Conservation (phyloP, 2,888 invertebrate genomes). For the Archaeoteleia sp. region DNA sequence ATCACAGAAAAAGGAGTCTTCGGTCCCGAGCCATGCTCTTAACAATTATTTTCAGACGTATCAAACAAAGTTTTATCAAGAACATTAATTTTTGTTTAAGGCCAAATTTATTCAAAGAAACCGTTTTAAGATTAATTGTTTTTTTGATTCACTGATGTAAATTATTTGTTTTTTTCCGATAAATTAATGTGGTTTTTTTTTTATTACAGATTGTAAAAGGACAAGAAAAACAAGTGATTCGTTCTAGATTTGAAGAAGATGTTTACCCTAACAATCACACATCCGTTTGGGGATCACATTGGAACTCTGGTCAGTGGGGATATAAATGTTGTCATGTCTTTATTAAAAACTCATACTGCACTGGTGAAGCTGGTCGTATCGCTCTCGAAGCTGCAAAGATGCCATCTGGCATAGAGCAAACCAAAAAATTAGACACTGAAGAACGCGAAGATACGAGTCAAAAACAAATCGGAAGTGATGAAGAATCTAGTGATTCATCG, state of each 20-base stretch:
- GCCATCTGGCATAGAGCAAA: background rate
- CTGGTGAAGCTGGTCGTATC: conserved; percentile 82
- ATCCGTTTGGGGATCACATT: conserved; percentile 96
- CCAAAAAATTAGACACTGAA: background rate
- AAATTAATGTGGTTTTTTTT: too few species aligned
- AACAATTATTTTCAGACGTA: too few species aligned
- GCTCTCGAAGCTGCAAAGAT: conserved; percentile 32
- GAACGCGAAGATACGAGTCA: conserved; percentile 2
- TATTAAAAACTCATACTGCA: conserved; percentile 92
- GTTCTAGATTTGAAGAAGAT: conserved; percentile 96
- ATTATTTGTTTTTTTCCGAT: too few species aligned
- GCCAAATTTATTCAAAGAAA: too few species aligned
- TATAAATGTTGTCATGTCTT: conserved; percentile 96
- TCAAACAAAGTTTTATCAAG: too few species aligned
- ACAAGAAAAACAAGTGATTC: conserved; percentile 89
- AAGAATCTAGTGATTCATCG: conserved; percentile 75
- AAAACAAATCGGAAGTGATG: too few species aligned
- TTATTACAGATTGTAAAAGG: conserved; percentile 83
- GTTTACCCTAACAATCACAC: conserved; percentile 94
- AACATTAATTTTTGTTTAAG: too few species aligned
- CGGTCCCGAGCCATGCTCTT: too few species aligned
- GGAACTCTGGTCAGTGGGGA: conserved; percentile 96
- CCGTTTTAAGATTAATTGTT: too few species aligned
- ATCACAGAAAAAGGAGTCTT: too few species aligned
- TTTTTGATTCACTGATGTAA: too few species aligned